These are phyloP conservation scores for Sesamia inferens DNA, from an alignment of 2,888 invertebrate genomes.

Conservation along the genomic window DNA sequence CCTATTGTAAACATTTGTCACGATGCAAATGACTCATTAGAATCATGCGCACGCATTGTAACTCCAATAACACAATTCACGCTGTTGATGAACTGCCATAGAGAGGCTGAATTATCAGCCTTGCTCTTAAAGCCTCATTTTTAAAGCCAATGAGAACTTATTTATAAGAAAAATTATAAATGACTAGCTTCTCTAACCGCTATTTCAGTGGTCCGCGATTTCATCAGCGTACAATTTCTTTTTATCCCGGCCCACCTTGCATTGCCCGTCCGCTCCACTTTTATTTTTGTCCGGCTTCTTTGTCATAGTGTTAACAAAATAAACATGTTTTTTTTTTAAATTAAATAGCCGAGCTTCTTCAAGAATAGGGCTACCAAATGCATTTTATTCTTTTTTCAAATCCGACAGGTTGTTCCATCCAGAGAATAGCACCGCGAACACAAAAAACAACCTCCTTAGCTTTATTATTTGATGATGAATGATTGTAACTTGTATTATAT, in stretches of 20 bases:
- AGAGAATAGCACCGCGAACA: neutral
- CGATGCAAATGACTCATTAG: constrained; percentile 19
- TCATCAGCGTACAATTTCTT: neutral
- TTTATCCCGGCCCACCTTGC: too few relatives aligned
- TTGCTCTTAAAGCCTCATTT: neutral
- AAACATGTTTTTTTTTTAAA: neutral
- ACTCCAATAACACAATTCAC: neutral
- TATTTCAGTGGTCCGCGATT: neutral
- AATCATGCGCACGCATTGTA: neutral
- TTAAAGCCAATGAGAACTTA: constrained; percentile 4
- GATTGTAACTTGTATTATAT: neutral
- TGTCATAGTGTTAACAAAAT: too few relatives aligned
- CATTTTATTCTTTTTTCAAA: neutral
- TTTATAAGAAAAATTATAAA: neutral
- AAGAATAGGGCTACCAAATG: neutral
- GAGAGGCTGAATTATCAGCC: neutral
- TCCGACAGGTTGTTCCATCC: neutral
- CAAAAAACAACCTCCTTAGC: neutral
- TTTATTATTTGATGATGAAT: neutral
- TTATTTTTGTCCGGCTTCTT: neutral
- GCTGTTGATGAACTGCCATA: neutral
- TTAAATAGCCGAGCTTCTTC: neutral
- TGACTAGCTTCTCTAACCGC: neutral
- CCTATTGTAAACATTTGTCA: neutral
- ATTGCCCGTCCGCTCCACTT: neutral